These are phyloP conservation scores for Eupithecia abbreviata DNA, from an alignment of 2,888 invertebrate species.

Conservation along the genomic window DNA sequence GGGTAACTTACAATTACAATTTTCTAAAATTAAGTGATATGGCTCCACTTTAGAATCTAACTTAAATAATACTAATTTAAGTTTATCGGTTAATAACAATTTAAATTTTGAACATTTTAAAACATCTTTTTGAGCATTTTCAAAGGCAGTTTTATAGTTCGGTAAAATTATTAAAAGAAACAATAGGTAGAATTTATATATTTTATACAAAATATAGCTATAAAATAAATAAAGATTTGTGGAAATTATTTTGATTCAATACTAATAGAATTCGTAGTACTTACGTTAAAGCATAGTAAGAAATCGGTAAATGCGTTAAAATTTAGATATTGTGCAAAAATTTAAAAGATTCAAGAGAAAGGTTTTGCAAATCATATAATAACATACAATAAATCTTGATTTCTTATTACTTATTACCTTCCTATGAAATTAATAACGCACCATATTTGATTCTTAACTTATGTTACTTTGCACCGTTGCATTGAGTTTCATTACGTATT, in stretches of 20 bases:
- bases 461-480: slow-evolving; percentile 40
- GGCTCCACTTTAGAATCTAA: slow-evolving; percentile 70
- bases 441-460: slow-evolving; percentile 26
- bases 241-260: background rate
- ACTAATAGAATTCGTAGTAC: background rate
- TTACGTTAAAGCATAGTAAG: background rate
- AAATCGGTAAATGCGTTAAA: background rate
- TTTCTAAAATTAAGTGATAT: slow-evolving; percentile 73
- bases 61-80: slow-evolving; percentile 44
- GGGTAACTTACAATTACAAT: slow-evolving; percentile 76
- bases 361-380: background rate
- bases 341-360: background rate
- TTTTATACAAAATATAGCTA: too few relatives aligned
- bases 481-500: slow-evolving; percentile 29
- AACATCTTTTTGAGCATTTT: slow-evolving; percentile 37
- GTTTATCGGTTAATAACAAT: slow-evolving; percentile 26
- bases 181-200: background rate
- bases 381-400: background rate
- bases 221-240: background rate
- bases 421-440: slow-evolving; percentile 31
- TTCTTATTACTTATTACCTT: background rate
- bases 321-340: slow-evolving; percentile 5
- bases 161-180: background rate
- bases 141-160: slow-evolving; percentile 43
- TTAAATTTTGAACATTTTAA: slow-evolving; percentile 32